Percentiles rank a stretch among this genome's conserved stretches.
Evolutionary conservation across 2,113 vertebrate genomes (phyloP).

Genomic region (Calidris pygmaea): DNA sequence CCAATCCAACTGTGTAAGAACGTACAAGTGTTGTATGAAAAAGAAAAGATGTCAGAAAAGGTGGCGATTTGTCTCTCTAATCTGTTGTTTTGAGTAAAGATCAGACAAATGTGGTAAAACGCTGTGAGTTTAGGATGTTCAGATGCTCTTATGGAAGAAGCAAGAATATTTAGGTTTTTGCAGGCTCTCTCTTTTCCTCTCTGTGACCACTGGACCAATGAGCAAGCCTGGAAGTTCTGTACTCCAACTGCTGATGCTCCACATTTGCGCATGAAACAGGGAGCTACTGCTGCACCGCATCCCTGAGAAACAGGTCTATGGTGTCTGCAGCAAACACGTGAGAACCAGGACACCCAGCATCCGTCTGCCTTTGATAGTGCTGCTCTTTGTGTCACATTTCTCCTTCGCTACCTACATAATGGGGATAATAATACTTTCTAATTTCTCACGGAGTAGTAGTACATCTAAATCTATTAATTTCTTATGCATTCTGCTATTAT

Average conservation of each 20-base stretch:
- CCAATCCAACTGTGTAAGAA: background rate
- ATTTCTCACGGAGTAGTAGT: background rate
- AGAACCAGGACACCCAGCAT: background rate
- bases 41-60: background rate
- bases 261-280: background rate
- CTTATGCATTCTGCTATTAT: background rate
- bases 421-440: background rate
- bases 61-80: background rate
- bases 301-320: background rate
- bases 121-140: background rate
- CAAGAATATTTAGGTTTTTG: background rate
- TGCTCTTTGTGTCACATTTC: background rate
- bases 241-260: background rate
- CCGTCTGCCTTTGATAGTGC: background rate
- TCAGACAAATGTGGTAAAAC: background rate
- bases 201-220: no score
- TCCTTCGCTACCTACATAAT: background rate
- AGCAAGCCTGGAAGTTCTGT: background rate
- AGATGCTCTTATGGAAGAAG: background rate
- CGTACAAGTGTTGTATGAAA: background rate
- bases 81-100: background rate
- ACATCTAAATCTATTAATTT: conserved; percentile 4
- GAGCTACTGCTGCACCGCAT: background rate
- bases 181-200: background rate
- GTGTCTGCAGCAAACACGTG: accelerated